Percentiles rank a stretch among this genome's conserved stretches.
phyloP scores from a whole-genome alignment of 1,140 invertebrate species.

The Leptestheria dahalacensis region DNA sequence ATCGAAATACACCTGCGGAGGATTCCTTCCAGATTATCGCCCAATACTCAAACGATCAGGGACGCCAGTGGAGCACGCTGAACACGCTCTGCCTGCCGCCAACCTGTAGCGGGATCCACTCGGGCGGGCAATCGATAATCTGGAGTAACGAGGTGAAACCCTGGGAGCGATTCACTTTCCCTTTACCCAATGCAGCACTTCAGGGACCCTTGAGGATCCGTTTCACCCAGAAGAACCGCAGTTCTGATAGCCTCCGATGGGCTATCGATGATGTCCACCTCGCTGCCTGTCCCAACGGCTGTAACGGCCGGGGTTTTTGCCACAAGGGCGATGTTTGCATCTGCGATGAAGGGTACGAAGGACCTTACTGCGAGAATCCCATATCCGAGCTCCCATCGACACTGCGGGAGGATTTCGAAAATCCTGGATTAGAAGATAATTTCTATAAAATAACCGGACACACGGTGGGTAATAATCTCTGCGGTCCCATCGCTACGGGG shows the following conservation, averaged over 20 bases:
- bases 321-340: conserved; percentile 25
- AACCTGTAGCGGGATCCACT: conserved; percentile 24
- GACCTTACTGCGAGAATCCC: conserved; percentile 25
- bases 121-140: conserved; percentile 13
- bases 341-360: conserved; percentile 32
- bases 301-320: conserved; percentile 30
- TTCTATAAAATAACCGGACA: conserved; percentile 20
- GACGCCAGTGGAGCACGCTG: conserved; percentile 26
- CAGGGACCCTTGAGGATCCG: conserved; percentile 28
- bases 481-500: conserved; percentile 30
- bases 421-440: background rate
- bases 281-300: conserved; percentile 28
- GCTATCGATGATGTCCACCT: conserved; percentile 32
- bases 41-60: conserved; percentile 28
- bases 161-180: conserved; percentile 30
- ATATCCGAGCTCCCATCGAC: conserved; percentile 24
- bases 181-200: conserved; percentile 29
- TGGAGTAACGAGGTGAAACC: background rate
- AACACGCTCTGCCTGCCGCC: conserved; percentile 26
- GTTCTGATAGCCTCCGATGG: conserved; percentile 24
- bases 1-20: background rate
- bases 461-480: conserved; percentile 26
- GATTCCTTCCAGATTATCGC: conserved; percentile 24
- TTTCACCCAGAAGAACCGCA: conserved; percentile 23
- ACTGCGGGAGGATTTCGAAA: conserved; percentile 28